These are phyloP conservation scores for Dasyurus viverrinus DNA, from an alignment of 2,113 vertebrate species.

Conservation along the genomic window DNA sequence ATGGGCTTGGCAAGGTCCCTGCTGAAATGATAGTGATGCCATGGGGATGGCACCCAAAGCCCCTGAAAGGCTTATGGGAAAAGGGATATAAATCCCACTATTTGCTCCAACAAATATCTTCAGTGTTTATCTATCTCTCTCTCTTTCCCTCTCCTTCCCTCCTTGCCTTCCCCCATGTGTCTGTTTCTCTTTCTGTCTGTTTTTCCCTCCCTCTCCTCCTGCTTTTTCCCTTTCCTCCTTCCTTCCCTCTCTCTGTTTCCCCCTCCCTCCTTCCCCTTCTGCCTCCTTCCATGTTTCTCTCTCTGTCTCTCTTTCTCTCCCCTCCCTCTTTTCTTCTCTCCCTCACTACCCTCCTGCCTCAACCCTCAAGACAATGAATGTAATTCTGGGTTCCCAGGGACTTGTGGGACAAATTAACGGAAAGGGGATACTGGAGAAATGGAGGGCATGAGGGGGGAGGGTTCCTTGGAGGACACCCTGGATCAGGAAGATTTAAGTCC, in stretches of 20 bases:
- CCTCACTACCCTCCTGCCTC: background rate
- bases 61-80: background rate
- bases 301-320: background rate
- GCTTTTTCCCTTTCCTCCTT: no score
- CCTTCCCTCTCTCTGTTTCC: no score
- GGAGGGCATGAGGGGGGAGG: background rate
- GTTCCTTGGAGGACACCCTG: background rate
- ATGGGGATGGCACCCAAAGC: background rate
- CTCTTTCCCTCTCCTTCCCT: no score
- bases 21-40: background rate
- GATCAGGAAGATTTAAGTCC: background rate
- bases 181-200: no score
- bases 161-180: no score
- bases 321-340: no score
- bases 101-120: no score
- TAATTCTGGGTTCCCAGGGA: background rate
- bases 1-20: background rate
- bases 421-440: background rate
- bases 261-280: no score
- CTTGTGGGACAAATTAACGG: background rate
- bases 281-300: no score
- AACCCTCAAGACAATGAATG: background rate
- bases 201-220: no score
- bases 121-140: no score
- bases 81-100: no score